Conservation (phyloP, 2,797 vertebrate genomes). For the Enteromius trimaculatus region DNA sequence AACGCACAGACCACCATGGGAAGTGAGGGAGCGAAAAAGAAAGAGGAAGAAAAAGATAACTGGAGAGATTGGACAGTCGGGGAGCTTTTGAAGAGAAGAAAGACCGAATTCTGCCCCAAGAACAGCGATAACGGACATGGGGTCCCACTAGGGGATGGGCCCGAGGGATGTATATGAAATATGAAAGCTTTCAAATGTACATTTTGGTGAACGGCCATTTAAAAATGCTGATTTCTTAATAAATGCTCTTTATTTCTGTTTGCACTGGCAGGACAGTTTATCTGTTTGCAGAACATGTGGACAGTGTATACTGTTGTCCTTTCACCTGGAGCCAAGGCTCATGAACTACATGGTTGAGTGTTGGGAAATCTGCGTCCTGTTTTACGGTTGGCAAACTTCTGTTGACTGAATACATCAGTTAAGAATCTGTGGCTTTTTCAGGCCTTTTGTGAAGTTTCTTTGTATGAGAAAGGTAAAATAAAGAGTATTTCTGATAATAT, state of each 20-base stretch:
- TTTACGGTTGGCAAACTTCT: background rate
- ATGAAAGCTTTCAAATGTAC: constrained; percentile 8
- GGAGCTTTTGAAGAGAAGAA: constrained; percentile 57
- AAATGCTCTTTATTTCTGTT: background rate
- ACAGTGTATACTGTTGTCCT: constrained; percentile 53
- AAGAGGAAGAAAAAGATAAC: constrained; percentile 64
- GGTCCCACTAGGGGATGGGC: constrained; percentile 36
- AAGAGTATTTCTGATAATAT: background rate
- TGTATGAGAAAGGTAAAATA: background rate
- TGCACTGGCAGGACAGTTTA: constrained; percentile 44
- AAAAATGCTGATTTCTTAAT: constrained; percentile 43
- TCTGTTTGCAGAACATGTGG: constrained; percentile 47
- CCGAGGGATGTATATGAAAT: constrained; percentile 23
- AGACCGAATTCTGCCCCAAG: constrained; percentile 56
- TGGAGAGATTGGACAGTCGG: constrained; percentile 57
- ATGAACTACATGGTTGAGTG: constrained; percentile 40
- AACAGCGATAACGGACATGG: constrained; percentile 51
- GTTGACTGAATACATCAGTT: constrained; percentile 12
- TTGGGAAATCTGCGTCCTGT: constrained; percentile 1
- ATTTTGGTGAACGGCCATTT: constrained; percentile 56
- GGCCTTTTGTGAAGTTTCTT: background rate
- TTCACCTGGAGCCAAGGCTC: constrained; percentile 50
- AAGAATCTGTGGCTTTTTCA: constrained; percentile 7
- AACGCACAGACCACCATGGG: constrained; percentile 56
- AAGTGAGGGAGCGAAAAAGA: constrained; percentile 60